A percentile compares a stretch with the other conserved stretches of the same genome.
These are phyloP conservation scores for Notospermus geniculatus DNA, from an alignment of 1,140 invertebrate genomes.

Conservation along the genomic window DNA sequence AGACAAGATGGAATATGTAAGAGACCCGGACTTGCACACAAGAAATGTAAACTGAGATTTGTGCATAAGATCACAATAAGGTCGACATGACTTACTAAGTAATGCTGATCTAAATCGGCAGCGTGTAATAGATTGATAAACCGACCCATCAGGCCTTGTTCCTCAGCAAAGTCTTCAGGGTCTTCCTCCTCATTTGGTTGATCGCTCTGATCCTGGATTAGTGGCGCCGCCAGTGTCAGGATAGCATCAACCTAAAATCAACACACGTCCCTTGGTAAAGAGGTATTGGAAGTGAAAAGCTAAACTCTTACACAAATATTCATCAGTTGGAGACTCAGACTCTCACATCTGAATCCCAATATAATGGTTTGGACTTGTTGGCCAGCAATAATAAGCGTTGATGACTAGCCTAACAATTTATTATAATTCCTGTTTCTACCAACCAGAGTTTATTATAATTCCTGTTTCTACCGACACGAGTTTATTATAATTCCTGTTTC, in stretches of 20 bases:
- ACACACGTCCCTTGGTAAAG: too few species aligned
- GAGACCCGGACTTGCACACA: background rate
- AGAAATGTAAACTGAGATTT: background rate
- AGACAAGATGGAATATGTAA: background rate
- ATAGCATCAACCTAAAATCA: slow-evolving; percentile 69
- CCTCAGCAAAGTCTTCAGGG: slow-evolving; percentile 94
- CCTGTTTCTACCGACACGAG: too few species aligned
- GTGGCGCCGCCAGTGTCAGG: slow-evolving; percentile 75
- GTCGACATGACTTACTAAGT: slow-evolving; percentile 62
- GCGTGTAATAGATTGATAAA: slow-evolving; percentile 81
- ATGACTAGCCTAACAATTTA: too few species aligned
- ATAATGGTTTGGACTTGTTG: too few species aligned
- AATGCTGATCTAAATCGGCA: slow-evolving; percentile 86
- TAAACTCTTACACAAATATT: too few species aligned
- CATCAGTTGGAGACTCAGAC: too few species aligned
- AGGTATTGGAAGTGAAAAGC: too few species aligned
- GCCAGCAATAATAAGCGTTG: too few species aligned
- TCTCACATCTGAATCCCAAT: too few species aligned
- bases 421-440: too few species aligned
- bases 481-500: too few species aligned
- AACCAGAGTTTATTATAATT: too few species aligned
- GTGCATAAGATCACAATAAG: background rate
- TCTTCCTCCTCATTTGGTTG: slow-evolving; percentile 72
- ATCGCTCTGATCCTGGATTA: slow-evolving; percentile 79
- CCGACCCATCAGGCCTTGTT: slow-evolving; percentile 86